Conservation (phyloP, 2,113 vertebrate species). For the Bos taurus region ARS-UCD2.0 NC_037337.1:96970001-96970500, state of each 20-base stretch:
- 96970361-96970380: conserved; percentile 70
- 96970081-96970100: neutral
- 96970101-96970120: neutral
- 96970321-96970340: conserved; percentile 52
- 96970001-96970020: neutral
- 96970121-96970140: neutral
- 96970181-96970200: conserved; percentile 1
- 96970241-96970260: conserved; percentile 58
- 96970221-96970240: conserved; percentile 62
- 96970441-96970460: conserved; percentile 38
- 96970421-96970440: conserved; percentile 60
- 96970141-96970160: neutral
- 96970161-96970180: neutral
- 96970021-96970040: neutral
- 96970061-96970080: neutral
- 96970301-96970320: conserved; percentile 34
- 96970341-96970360: conserved; percentile 74
- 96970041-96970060: conserved; percentile 38
- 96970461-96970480: conserved; percentile 29
- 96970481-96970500: conserved; percentile 30
- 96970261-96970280: conserved; percentile 45
- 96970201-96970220: conserved; percentile 48
- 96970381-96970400: conserved; percentile 62
- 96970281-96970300: conserved; percentile 47
- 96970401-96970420: conserved; percentile 55